These are phyloP conservation scores for Halictus rubicundus DNA, from an alignment of 1,140 invertebrate genomes.

Conservation along the genomic window DNA sequence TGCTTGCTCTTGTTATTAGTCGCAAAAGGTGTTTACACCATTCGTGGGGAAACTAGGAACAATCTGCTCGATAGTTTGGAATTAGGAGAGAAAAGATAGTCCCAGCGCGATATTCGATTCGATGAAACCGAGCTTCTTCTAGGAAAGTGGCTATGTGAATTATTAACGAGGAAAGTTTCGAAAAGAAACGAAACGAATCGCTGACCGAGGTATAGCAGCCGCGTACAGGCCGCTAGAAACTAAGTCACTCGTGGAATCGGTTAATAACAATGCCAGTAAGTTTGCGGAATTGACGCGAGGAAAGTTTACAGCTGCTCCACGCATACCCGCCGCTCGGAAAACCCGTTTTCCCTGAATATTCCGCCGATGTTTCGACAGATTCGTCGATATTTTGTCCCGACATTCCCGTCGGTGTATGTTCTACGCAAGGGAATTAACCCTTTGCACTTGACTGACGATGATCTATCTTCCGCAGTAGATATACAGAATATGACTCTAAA, in stretches of 20 bases:
- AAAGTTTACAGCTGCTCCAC: slow-evolving; percentile 17
- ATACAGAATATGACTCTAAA: too few relatives aligned
- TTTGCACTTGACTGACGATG: too few relatives aligned
- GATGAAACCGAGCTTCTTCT: background rate
- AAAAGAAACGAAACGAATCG: slow-evolving; percentile 20
- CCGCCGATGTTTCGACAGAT: background rate
- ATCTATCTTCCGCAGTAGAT: too few relatives aligned
- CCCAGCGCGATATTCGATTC: background rate
- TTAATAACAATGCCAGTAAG: slow-evolving; percentile 27
- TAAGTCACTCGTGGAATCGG: slow-evolving; percentile 6
- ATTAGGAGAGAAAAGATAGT: too few relatives aligned
- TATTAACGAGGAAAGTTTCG: slow-evolving; percentile 28
- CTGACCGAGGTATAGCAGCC: slow-evolving; percentile 7
- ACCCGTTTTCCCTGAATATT: background rate
- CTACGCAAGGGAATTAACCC: too few relatives aligned
- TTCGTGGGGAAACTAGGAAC: too few relatives aligned
- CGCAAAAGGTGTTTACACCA: too few relatives aligned
- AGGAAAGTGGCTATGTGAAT: slow-evolving; percentile 1
- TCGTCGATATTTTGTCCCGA: background rate
- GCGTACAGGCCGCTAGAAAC: background rate
- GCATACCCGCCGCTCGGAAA: background rate
- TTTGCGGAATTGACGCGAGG: slow-evolving; percentile 7
- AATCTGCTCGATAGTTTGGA: too few relatives aligned
- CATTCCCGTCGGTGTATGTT: too few relatives aligned
- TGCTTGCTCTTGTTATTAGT: too few relatives aligned